phyloP scores from a whole-genome alignment of 2,888 invertebrate species.

The Thera obeliscata region DNA sequence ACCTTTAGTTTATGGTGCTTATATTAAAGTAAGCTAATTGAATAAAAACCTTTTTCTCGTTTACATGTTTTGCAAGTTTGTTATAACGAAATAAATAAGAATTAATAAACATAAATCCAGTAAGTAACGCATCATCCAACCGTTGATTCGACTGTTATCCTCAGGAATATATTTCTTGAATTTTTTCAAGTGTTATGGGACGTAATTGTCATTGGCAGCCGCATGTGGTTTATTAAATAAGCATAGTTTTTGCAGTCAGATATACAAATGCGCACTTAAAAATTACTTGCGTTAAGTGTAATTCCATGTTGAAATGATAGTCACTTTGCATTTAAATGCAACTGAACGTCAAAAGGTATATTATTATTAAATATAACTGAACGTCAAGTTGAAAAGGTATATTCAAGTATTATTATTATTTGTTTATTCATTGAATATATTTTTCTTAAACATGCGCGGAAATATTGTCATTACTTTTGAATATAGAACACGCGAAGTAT shows the following conservation, averaged over 20 bases:
- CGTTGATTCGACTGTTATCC: not conserved
- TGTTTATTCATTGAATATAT: too few relatives aligned
- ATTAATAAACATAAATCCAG: not conserved
- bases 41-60: too few relatives aligned
- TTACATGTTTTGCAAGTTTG: too few relatives aligned
- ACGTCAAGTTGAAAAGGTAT: not conserved
- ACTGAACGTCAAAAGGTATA: not conserved
- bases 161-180: constrained; percentile 6
- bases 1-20: too few relatives aligned
- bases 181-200: constrained; percentile 17
- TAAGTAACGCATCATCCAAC: not conserved
- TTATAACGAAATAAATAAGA: not conserved
- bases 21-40: too few relatives aligned
- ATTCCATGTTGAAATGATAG: constrained; percentile 5
- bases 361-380: not conserved
- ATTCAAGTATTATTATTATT: too few relatives aligned
- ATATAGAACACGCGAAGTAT: too few relatives aligned
- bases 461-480: too few relatives aligned
- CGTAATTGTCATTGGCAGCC: constrained; percentile 24
- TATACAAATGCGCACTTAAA: constrained; percentile 14
- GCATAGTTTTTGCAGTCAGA: constrained; percentile 19
- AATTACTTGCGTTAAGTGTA: constrained; percentile 16
- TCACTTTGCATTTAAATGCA: constrained; percentile 7
- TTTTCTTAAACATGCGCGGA: too few relatives aligned
- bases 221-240: constrained; percentile 11